Evolutionary conservation across 1,140 invertebrate genomes (phyloP).

Genomic region (Steinernema khuongi): DNA sequence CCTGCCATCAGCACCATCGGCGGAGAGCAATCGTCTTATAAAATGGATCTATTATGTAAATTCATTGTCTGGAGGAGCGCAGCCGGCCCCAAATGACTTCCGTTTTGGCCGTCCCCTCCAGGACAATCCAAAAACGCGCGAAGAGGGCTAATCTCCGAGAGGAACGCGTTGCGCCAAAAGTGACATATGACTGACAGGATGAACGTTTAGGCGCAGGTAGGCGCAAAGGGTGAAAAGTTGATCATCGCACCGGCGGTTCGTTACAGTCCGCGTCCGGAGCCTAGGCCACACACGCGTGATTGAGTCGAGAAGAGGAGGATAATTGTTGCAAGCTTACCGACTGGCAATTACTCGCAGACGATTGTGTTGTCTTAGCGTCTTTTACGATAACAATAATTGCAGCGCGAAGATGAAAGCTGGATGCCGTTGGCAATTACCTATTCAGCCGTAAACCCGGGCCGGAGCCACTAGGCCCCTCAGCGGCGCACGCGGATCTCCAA

Average conservation of each 20-base stretch:
- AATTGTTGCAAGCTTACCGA: background rate
- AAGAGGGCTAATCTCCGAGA: background rate
- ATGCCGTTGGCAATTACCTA: background rate
- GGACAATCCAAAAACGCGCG: constrained; percentile 9
- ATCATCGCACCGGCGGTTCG: too few species aligned
- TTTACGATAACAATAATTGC: constrained; percentile 1
- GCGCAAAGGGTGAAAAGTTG: too few species aligned
- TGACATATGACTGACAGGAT: background rate
- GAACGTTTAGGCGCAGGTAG: background rate
- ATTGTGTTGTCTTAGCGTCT: background rate
- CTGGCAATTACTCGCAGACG: background rate
- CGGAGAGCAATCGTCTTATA: background rate
- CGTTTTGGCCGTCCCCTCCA: constrained; percentile 9
- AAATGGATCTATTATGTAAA: constrained; percentile 16
- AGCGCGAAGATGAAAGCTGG: background rate
- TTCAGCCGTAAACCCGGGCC: background rate
- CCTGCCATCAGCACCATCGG: constrained; percentile 8
- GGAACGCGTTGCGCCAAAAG: background rate
- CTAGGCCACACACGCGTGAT: too few species aligned
- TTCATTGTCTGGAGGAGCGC: constrained; percentile 16
- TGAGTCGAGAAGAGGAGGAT: background rate
- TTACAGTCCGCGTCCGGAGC: too few species aligned
- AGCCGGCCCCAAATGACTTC: constrained; percentile 12
- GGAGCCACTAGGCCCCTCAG: background rate
- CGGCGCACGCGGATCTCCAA: too few species aligned